Base-by-base conservation (phyloP, 1,140 invertebrate genomes). In the Polypedilum vanderplanki region DNA sequence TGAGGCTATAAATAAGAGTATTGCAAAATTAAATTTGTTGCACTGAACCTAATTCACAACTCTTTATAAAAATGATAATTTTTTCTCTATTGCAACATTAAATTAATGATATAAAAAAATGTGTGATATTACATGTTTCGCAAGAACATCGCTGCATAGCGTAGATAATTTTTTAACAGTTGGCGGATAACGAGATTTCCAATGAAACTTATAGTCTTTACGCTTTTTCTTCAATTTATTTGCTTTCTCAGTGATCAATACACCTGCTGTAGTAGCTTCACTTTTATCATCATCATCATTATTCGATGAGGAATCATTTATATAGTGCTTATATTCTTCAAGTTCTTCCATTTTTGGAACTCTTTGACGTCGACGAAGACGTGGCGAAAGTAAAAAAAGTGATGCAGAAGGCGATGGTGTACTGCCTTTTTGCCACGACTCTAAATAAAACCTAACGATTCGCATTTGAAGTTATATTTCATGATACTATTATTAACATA, bases 1-100 rank as follows among this genome's bases (percentile, higher is more conserved):
- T 94, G 93, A 18, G 93, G 88, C 93, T 96, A 86, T 3, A 86
- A 20, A 77, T 8, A 77, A 7, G 24, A 65, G 65, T 15, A 67
- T 46, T 67, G 17, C 65, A 41, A 22, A 74, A 41, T 41, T 76
- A 20, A 73, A 41, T 75, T 75, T 64, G 78, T 77, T 75, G 24
- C 24, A 33, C 24, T 33, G 24, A 73, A 75, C 67, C 65, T 74
- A 74, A 12, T 18, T 67, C 17, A 75, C 24, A 40, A 41, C 15
- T 17, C 20, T 18, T 15, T 40, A 74, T 15, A 75, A n/a, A 33
- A 33, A 8, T 74, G 7, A 33, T 12, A 74, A 20, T 22, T 9
- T 73, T 20, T 8, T 22, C 17, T 7, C 18, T 15, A 33, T 18
- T 5, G 10, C 8, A 9, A 33, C 1, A 70, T 10, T 5, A 22